Percentiles rank a stretch among this genome's conserved stretches.
phyloP scores from a whole-genome alignment of 2,113 vertebrate genomes.

The Tupaia tana region DNA sequence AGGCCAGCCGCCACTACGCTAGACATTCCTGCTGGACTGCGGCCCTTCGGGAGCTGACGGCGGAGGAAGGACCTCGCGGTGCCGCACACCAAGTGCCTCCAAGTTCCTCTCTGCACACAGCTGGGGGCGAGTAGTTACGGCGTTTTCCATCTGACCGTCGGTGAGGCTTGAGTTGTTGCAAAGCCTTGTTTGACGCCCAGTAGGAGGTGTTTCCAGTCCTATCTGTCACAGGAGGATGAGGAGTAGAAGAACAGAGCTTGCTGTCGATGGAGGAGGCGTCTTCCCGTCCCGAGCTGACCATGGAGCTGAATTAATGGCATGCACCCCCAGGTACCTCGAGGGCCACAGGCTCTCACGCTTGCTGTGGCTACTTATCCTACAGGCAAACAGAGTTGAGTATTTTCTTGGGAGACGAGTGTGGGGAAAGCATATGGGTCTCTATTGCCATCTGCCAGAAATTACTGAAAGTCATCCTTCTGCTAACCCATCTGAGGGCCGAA shows the following conservation, averaged over 20 bases:
- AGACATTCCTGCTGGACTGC: background rate
- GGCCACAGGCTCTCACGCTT: background rate
- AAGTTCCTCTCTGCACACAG: background rate
- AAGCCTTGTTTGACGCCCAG: background rate
- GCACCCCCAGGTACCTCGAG: background rate
- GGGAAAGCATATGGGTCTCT: background rate
- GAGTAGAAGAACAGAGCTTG: background rate
- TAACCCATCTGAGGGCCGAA: background rate
- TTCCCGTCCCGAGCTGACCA: background rate
- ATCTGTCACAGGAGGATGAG: background rate
- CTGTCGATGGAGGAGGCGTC: background rate
- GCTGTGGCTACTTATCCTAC: background rate
- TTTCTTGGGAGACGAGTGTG: background rate
- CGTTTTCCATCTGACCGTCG: background rate
- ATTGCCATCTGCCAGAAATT: background rate
- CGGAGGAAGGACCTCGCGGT: background rate
- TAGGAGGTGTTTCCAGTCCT: background rate
- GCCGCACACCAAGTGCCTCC: background rate
- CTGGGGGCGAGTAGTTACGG: background rate
- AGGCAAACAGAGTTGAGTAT: background rate
- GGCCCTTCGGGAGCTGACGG: background rate
- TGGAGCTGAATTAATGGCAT: accelerated
- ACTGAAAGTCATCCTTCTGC: background rate
- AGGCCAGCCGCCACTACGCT: background rate
- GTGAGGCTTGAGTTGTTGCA: background rate